These are phyloP conservation scores for Dendrocincla fuliginosa DNA, from an alignment of 2,797 vertebrate species.

Conservation along the genomic window DNA sequence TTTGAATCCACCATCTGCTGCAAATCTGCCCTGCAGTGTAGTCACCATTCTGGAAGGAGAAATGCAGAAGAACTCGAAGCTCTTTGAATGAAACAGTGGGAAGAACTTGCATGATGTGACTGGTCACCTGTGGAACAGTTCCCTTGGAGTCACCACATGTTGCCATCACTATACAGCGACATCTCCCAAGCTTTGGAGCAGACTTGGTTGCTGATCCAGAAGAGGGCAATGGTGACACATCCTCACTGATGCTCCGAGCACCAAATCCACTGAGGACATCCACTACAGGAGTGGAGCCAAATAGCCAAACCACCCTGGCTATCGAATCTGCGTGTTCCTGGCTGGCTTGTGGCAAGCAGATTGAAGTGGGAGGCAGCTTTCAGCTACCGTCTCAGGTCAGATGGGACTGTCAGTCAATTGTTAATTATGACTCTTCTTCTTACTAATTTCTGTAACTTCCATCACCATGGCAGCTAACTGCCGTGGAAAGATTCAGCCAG, in stretches of 20 bases:
- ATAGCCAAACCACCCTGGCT: constrained; percentile 46
- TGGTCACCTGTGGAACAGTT: neutral
- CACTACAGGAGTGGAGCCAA: neutral
- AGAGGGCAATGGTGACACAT: constrained; percentile 68
- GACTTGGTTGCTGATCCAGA: constrained; percentile 40
- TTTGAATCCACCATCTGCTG: neutral
- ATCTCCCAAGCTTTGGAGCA: constrained; percentile 37
- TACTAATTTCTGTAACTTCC: constrained; percentile 70
- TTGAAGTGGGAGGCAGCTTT: constrained; percentile 68
- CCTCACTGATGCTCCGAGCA: neutral
- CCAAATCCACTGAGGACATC: constrained; percentile 30
- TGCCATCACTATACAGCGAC: neutral
- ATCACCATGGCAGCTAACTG: constrained; percentile 70
- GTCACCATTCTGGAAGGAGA: neutral
- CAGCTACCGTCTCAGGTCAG: constrained; percentile 67
- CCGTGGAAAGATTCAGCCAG: constrained; percentile 48
- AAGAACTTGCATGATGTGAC: neutral
- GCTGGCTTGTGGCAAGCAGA: constrained; percentile 63
- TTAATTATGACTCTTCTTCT: constrained; percentile 69
- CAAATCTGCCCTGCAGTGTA: neutral
- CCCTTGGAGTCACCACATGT: neutral
- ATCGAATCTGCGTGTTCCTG: constrained; percentile 34
- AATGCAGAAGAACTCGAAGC: neutral
- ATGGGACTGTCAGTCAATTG: constrained; percentile 70
- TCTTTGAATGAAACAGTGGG: neutral